These are phyloP conservation scores for Proterorhinus semilunaris DNA, from an alignment of 2,113 vertebrate genomes.

Conservation along the genomic window DNA sequence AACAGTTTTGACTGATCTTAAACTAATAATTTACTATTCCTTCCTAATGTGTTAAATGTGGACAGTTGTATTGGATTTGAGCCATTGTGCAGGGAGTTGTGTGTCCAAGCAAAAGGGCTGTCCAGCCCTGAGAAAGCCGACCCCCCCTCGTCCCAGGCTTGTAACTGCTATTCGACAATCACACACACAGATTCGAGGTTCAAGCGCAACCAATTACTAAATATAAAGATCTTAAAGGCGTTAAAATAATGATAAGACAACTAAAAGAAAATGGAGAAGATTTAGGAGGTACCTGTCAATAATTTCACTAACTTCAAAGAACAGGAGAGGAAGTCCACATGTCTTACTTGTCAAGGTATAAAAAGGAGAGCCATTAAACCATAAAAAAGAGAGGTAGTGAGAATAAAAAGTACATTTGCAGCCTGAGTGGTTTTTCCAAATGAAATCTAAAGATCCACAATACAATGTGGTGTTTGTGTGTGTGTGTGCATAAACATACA, in stretches of 20 bases:
- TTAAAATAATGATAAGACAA: conserved; percentile 60
- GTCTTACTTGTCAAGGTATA: conserved; percentile 41
- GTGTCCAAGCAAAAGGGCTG: conserved; percentile 33
- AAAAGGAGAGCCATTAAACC: conserved; percentile 52
- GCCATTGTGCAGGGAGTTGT: conserved; percentile 34
- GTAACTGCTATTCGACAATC: conserved; percentile 65
- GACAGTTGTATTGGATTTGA: not conserved
- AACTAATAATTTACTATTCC: too few species aligned
- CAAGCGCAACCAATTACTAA: conserved; percentile 76
- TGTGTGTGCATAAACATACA: conserved; percentile 24
- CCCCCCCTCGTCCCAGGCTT: conserved; percentile 58
- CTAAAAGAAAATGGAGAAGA: conserved; percentile 39
- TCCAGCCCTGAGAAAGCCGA: conserved; percentile 58
- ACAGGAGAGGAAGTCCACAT: conserved; percentile 34
- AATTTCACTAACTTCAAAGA: conserved; percentile 56
- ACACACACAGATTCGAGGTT: conserved; percentile 57
- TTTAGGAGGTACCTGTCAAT: conserved; percentile 59
- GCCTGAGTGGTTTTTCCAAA: conserved; percentile 70
- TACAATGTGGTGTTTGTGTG: conserved; percentile 46
- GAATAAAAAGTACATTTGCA: conserved; percentile 73
- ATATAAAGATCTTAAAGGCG: conserved; percentile 61
- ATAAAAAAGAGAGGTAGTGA: conserved; percentile 58
- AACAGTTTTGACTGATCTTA: too few species aligned
- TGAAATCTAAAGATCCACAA: conserved; percentile 53
- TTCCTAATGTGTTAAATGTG: too few species aligned